Conservation (phyloP, 2,113 vertebrate species). For the Malurus cyaneus region DNA sequence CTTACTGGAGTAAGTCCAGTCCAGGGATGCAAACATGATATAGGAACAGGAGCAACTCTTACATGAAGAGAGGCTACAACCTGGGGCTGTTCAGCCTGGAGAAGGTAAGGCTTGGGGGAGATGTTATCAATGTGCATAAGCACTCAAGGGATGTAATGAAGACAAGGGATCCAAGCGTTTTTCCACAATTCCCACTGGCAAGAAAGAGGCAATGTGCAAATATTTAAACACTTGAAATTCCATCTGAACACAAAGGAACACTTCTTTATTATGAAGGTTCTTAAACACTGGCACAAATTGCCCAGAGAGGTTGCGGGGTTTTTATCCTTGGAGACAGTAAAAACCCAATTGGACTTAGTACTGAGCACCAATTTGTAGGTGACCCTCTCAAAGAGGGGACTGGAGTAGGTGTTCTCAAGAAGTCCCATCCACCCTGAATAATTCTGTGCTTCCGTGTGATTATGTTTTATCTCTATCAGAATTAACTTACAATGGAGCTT, state of each 20-base stretch:
- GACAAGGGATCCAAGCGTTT: not conserved
- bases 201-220: not conserved
- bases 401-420: not conserved
- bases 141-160: not conserved
- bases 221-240: not conserved
- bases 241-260: not conserved
- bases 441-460: not conserved
- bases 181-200: not conserved
- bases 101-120: not conserved
- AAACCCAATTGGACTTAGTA: not conserved
- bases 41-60: not conserved
- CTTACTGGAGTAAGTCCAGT: not conserved
- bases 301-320: not conserved
- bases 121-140: not conserved
- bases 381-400: not conserved
- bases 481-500: not conserved
- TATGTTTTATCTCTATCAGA: not conserved
- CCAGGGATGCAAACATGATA: not conserved
- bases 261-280: not conserved
- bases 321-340: not conserved
- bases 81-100: not conserved
- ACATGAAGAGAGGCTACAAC: not conserved
- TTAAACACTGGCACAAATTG: not conserved
- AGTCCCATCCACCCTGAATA: not conserved
- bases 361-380: not conserved